Base-by-base conservation (phyloP, 2,797 vertebrate species). In the Yasuhikotakia modesta region DNA sequence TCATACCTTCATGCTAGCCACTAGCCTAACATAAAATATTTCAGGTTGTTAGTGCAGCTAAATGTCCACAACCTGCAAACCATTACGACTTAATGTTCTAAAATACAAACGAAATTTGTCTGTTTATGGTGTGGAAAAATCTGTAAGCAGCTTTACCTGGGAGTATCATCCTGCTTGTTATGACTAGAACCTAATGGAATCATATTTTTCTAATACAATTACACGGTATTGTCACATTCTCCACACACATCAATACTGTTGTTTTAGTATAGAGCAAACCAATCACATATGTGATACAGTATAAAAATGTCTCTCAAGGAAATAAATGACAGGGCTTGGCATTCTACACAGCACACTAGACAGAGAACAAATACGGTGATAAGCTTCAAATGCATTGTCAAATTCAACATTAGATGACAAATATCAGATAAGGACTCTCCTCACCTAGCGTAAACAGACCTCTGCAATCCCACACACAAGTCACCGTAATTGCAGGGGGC, bases 51-150 rank as follows among this genome's bases (percentile, higher is more conserved):
- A 60, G 32, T 52, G 46, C 30, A 3, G 30, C 46, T 73, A 16
- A 19, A 63, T 65, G 46, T 43, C 19, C 32, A 65, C 60, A 53
- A 74, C 60, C 60, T 21, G 39, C 1, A 53, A 52, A 65, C 19
- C 61, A 10, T 0, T 17, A 5, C 12, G 60, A 64, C 3, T 43
- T n/a, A 35, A 24, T 22, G 19, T 60, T 21, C 55, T 61, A 13
- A 19, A 55, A 12, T 3, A 19, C 3, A 8, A 45, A 22, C 24
- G 11, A 35, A 35, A 10, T 5, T 27, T 22, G 50, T 24, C 21
- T 21, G 27, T 55, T 43, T 55, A 43, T 43, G 50, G 22, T 16
- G 13, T 39, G 71, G n/a, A 64, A 52, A 73, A 11, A 74, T 21
- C n/a, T 57, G 48, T 7, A n/a, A 57, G 53, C 19, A 39, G 19